phyloP scores from a whole-genome alignment of 2,797 vertebrate genomes.

The Rhinatrema bivittatum region DNA sequence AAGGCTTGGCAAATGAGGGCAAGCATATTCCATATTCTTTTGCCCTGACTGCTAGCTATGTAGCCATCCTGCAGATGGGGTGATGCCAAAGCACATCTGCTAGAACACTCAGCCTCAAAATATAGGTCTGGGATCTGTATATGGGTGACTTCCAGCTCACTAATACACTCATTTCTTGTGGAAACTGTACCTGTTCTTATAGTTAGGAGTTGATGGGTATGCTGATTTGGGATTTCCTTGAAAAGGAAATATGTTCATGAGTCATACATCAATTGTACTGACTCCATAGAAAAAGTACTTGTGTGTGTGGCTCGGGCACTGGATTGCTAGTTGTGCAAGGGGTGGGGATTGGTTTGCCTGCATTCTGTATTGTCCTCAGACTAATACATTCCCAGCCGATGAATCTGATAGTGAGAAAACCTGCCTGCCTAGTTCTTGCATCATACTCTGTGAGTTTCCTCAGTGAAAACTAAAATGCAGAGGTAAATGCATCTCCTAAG shows the following conservation, averaged over 20 bases:
- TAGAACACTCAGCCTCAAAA: too few relatives aligned
- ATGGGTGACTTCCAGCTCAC: too few relatives aligned
- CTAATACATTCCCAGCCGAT: neutral
- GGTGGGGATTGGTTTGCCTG: neutral
- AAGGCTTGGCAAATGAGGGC: too few relatives aligned
- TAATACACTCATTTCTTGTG: neutral
- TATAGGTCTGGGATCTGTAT: too few relatives aligned
- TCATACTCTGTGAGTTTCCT: too few relatives aligned
- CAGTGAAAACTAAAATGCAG: too few relatives aligned
- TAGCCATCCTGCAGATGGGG: too few relatives aligned
- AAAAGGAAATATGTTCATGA: conserved; percentile 3
- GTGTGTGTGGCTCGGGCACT: neutral
- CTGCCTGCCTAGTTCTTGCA: neutral
- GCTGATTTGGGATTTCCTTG: conserved; percentile 8
- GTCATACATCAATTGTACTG: neutral
- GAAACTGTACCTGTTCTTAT: neutral
- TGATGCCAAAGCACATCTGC: too few relatives aligned
- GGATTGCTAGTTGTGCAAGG: neutral
- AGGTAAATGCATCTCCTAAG: too few relatives aligned
- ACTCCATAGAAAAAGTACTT: conserved; percentile 1
- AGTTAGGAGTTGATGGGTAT: neutral
- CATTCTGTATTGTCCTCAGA: conserved; percentile 4
- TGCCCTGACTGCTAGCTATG: too few relatives aligned
- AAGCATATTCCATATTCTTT: too few relatives aligned
- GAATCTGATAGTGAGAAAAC: neutral